Evolutionary conservation across 2,113 vertebrate species (phyloP), one percentile per base, ranked within the genome.

Genomic region (Pygathrix nemaeus): DNA sequence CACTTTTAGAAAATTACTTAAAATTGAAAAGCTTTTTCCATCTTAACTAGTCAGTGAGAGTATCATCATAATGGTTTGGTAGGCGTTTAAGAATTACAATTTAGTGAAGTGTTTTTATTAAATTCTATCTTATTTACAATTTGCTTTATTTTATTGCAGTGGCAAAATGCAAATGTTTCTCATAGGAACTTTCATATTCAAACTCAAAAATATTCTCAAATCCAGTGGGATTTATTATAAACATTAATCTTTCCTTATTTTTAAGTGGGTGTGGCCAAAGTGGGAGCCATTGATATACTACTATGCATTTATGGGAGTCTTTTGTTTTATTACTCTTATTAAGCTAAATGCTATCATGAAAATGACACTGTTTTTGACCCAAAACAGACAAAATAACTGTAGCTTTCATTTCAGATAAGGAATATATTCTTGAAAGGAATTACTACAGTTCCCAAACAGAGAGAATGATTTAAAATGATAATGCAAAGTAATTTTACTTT

Each of bases 181-280:
- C 80, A 94, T n/a, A 92, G 32, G 25, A 90, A 72, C 14, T 52
- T 94, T 93, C 45, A 88, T 93, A 81, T 64, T 85, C 55, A 91
- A 75, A 79, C 38, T 79, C 87, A 93, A 78, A 96, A 95, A 95
- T 75, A 78, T 93, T 90, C 35, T 90, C 50, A 94, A 96, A 87
- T 95, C 72, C 83, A 18, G 0, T 82, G 92, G 43, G 64, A 61
- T 96, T 88, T 88, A 93, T 88, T 78, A 64, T 78, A 61, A 86
- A 85, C 52, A 88, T 85, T 85, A 72, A 96, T 84, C 75, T 94
- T 95, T 23, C 32, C 30, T 81, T 93, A 59, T 95, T 96, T 96
- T 82, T 82, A 94, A 86, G 27, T 78, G 70, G 35, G 7, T 86
- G 23, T 61, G 70, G 13, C 45, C 61, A 70, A 78, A 96, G 14